Base-by-base conservation (phyloP, 2,113 vertebrate genomes). In the Apodemus speciosus region DNA sequence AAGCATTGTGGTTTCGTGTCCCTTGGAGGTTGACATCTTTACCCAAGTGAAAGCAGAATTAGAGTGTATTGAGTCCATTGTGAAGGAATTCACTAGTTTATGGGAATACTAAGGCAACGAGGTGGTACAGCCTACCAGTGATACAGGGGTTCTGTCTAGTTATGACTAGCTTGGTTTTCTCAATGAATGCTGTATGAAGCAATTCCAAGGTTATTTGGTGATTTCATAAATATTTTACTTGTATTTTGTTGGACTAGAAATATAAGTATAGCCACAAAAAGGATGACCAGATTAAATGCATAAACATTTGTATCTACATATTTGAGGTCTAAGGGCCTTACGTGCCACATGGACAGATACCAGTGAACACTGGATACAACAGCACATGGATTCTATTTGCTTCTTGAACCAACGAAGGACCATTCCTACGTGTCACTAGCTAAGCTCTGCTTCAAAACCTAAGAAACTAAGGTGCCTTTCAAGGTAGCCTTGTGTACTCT, bases 71-170 rank as follows among this genome's bases (percentile, higher is more conserved):
- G 49, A 80, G 43, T 76, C 23, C 80, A 35, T 27, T 46, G 40
- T 68, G 13, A 68, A 72, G 77, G 73, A 62, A 66, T 43, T 90
- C 66, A 71, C 66, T 92, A 15, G 9, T 2, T 95, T 84, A 32
- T 60, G 71, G 46, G 43, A 85, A 76, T 66, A 27, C 23, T 94
- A 77, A 95, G 51, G 58, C 35, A 89, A 43, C 27, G 68, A 93
- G 85, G 40, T 68, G 40, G 3, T 25, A 46, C 23, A 32, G 2
- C 1, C 75, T 32, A 25, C 23, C 25, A 27, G 38, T 85, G 88
- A 85, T 53, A 21, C 18, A 93, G 30, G 43, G 80, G 89, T 71
- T 84, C 58, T 32, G 4, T n/a, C 6, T 51, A 43, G 91, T 69
- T 58, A 30, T 23, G 81, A 71, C 27, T 76, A 46, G 11, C 43